These are phyloP conservation scores for Porites lutea DNA, from an alignment of 64 coral and sea anemone species.

Conservation along the genomic window DNA sequence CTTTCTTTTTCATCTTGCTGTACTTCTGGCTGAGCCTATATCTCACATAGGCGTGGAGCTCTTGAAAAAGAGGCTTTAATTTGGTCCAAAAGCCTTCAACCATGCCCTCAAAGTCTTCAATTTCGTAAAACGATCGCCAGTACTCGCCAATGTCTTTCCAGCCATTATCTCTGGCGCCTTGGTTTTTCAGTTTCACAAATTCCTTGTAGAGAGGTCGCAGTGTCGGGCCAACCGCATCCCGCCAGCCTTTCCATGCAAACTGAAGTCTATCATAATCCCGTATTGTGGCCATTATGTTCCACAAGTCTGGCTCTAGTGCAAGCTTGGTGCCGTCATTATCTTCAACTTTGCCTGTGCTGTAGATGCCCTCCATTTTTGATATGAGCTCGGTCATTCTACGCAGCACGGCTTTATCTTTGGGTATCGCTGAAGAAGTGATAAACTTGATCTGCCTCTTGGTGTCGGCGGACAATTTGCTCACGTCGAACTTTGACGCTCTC, in stretches of 20 bases:
- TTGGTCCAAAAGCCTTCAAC: slow-evolving; percentile 67
- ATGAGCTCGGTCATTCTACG: slow-evolving; percentile 10
- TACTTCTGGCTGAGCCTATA: slow-evolving; percentile 49
- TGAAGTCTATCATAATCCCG: slow-evolving; percentile 25
- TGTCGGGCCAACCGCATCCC: slow-evolving; percentile 50
- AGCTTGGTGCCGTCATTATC: slow-evolving; percentile 44
- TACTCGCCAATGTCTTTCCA: slow-evolving; percentile 54
- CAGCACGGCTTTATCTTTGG: slow-evolving; percentile 36
- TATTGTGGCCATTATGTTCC: slow-evolving; percentile 26
- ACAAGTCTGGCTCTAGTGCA: slow-evolving; percentile 43
- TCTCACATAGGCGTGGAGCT: slow-evolving; percentile 88
- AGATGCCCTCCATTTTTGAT: slow-evolving; percentile 61
- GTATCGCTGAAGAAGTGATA: slow-evolving; percentile 15
- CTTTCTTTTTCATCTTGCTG: slow-evolving; percentile 24
- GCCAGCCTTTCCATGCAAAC: slow-evolving; percentile 78
- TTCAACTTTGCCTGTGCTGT: slow-evolving; percentile 59
- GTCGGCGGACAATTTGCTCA: slow-evolving; percentile 59
- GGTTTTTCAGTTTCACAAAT: slow-evolving; percentile 68
- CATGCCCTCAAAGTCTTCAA: slow-evolving; percentile 48
- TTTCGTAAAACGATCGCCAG: slow-evolving; percentile 72
- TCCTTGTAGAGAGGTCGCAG: slow-evolving; percentile 60
- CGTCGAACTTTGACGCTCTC: slow-evolving; percentile 67
- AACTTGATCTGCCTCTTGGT: slow-evolving; percentile 67
- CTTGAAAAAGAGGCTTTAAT: slow-evolving; percentile 77
- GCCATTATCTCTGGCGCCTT: slow-evolving; percentile 75